Evolutionary conservation across 2,888 invertebrate species (phyloP).

Genomic region (Xanthorhoe spadicearia): DNA sequence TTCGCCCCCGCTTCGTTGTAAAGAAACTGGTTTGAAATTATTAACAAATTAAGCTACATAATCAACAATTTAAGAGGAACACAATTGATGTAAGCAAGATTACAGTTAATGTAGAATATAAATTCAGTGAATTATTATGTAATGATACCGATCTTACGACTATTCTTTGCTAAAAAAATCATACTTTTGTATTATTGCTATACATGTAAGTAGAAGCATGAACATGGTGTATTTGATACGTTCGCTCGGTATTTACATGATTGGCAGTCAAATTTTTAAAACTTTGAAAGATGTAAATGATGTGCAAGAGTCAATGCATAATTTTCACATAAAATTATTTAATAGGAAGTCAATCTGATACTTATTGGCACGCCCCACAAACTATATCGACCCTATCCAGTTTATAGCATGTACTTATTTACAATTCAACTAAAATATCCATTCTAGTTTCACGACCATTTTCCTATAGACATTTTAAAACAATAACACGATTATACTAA

Average conservation of each 20-base stretch:
- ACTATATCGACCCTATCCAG: background rate
- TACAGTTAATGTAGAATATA: background rate
- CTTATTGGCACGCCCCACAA: conserved; percentile 24
- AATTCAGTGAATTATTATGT: background rate
- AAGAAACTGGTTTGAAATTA: conserved; percentile 1
- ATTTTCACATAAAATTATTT: background rate
- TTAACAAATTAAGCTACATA: conserved; percentile 29
- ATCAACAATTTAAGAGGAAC: conserved; percentile 21
- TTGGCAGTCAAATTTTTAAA: background rate
- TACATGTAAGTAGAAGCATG: background rate
- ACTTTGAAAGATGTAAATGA: background rate
- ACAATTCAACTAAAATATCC: conserved; percentile 38
- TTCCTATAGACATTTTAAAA: conserved; percentile 50
- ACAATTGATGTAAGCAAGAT: conserved; percentile 13
- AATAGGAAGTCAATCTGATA: conserved; percentile 16
- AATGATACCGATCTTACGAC: background rate
- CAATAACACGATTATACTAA: conserved; percentile 49
- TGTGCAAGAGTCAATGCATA: background rate
- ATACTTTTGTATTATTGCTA: background rate
- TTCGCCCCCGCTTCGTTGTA: conserved; percentile 16
- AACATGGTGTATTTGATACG: conserved; percentile 3
- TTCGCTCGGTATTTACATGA: background rate
- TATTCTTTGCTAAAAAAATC: background rate
- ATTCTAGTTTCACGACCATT: conserved; percentile 27
- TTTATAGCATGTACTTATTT: conserved; percentile 29